Conservation (phyloP, 2,797 vertebrate species). For the Eutrigla gurnardus region DNA sequence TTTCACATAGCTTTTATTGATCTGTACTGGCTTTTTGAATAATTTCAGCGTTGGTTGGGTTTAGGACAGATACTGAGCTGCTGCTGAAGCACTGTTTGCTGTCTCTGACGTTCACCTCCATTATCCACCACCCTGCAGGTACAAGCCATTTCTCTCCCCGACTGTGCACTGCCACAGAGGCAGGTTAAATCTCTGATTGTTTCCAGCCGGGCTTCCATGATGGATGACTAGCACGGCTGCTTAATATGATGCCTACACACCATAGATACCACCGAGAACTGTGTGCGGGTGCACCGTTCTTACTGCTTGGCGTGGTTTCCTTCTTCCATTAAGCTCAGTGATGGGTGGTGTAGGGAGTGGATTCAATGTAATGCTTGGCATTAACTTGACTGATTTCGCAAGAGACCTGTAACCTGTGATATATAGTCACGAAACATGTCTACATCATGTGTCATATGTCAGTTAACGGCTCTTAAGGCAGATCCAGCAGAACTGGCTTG, state of each 20-base stretch:
- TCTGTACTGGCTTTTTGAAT: constrained; percentile 49
- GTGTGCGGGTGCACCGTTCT: constrained; percentile 29
- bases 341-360: constrained; percentile 39
- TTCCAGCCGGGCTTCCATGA: constrained; percentile 69
- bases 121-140: constrained; percentile 70
- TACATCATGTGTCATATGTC: constrained; percentile 29
- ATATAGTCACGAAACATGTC: constrained; percentile 45
- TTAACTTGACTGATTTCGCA: constrained; percentile 53
- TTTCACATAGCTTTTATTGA: constrained; percentile 47
- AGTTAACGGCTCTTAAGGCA: constrained; percentile 28
- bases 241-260: constrained; percentile 67
- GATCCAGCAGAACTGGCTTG: constrained; percentile 16
- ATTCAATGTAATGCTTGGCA: constrained; percentile 37
- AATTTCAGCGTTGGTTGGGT: constrained; percentile 61
- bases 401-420: constrained; percentile 23
- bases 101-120: constrained; percentile 62
- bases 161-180: constrained; percentile 60
- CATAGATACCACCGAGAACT: constrained; percentile 47
- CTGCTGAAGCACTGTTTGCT: constrained; percentile 55
- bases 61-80: constrained; percentile 45
- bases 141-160: constrained; percentile 68
- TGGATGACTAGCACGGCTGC: constrained; percentile 71
- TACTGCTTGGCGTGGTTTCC: constrained; percentile 41
- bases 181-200: constrained; percentile 75
- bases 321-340: constrained; percentile 58